Percentiles rank a stretch among this genome's conserved stretches.
Conservation (phyloP, 2,113 vertebrate species). For the Ovibos moschatus region DNA sequence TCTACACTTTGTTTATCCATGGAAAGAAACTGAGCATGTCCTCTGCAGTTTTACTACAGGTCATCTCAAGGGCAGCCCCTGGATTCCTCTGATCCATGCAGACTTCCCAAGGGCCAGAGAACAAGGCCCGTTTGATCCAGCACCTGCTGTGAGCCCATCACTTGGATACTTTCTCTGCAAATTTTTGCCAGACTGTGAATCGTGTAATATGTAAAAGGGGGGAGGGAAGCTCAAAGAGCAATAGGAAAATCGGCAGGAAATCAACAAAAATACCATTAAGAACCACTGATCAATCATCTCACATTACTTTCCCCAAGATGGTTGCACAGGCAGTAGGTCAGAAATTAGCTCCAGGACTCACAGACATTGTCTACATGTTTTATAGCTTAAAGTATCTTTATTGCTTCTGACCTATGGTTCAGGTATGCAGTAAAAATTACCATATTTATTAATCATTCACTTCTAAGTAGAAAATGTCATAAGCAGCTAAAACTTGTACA, state of each 20-base stretch:
- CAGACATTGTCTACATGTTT: neutral
- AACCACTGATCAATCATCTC: constrained; percentile 72
- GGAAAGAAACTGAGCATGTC: constrained; percentile 92
- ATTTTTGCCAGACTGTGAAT: constrained; percentile 84
- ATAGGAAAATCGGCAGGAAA: constrained; percentile 78
- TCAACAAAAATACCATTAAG: constrained; percentile 74
- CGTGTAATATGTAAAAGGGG: constrained; percentile 81
- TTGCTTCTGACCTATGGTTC: neutral
- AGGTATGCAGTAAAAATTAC: neutral
- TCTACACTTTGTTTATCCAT: constrained; percentile 88
- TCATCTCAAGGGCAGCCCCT: constrained; percentile 92
- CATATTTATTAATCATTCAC: neutral
- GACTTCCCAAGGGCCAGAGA: constrained; percentile 88
- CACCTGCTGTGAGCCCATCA: constrained; percentile 96
- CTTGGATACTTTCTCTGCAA: constrained; percentile 88
- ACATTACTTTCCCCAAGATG: constrained; percentile 4
- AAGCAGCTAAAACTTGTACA: neutral
- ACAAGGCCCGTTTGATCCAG: constrained; percentile 93
- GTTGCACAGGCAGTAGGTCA: constrained; percentile 49
- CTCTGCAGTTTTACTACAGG: constrained; percentile 88
- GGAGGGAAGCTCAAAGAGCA: constrained; percentile 47
- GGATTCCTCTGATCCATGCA: constrained; percentile 90
- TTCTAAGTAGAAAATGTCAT: neutral
- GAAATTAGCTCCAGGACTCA: neutral
- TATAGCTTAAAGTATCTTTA: neutral